Evolutionary conservation across 1,140 invertebrate species (phyloP).

Genomic region (Conus ventricosus): DNA sequence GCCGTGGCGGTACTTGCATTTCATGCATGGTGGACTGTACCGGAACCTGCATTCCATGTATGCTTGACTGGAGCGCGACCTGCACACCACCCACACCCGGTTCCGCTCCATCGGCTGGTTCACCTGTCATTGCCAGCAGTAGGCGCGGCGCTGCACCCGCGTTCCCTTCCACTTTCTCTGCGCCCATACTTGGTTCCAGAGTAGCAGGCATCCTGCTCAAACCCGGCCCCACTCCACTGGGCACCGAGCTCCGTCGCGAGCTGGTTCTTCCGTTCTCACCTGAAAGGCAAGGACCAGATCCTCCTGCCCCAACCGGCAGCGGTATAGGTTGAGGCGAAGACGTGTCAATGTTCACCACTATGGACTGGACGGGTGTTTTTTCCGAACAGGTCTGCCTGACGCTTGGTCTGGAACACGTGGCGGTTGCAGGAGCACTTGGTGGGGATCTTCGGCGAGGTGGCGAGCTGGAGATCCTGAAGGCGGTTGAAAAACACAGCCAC

Average conservation of each 20-base stretch:
- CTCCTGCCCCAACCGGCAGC: too few relatives aligned
- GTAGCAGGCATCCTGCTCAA: too few relatives aligned
- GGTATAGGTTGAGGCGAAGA: neutral
- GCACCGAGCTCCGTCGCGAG: too few relatives aligned
- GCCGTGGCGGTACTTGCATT: neutral
- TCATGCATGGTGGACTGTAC: neutral
- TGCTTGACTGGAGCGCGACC: neutral
- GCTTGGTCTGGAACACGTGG: neutral
- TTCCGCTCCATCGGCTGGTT: too few relatives aligned
- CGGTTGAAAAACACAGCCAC: neutral
- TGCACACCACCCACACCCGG: too few relatives aligned
- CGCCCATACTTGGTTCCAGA: too few relatives aligned
- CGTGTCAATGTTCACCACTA: neutral
- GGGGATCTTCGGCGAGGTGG: neutral
- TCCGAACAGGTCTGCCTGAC: neutral
- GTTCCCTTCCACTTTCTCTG: too few relatives aligned
- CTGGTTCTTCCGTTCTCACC: too few relatives aligned
- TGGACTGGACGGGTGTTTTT: neutral
- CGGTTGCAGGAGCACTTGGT: neutral
- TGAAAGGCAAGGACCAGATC: too few relatives aligned
- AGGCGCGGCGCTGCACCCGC: too few relatives aligned
- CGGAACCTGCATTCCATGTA: neutral
- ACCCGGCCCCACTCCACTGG: too few relatives aligned
- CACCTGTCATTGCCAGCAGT: too few relatives aligned
- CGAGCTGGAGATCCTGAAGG: neutral